Evolutionary conservation across 2,797 vertebrate species (phyloP), one percentile per base, ranked within the genome.

Genomic region (Takifugu ocellatus): DNA sequence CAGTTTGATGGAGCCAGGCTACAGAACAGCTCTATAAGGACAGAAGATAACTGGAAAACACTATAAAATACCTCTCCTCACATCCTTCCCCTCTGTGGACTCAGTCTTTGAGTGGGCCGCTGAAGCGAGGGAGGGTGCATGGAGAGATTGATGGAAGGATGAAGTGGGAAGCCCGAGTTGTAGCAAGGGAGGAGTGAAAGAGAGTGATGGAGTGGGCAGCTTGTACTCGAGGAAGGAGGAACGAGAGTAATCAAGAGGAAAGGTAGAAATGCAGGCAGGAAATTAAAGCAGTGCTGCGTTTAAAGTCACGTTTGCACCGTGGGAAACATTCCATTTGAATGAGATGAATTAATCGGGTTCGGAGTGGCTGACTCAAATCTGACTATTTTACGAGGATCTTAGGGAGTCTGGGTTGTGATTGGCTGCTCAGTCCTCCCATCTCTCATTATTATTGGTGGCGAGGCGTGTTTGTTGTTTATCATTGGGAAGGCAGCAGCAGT

Each of bases 401-500:
- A 68, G 79, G 73, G 61, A 71, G 43, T 75, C 75, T 72, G 5
- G 57, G 66, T 68, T 66, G 59, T 74, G 61, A 83, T 82, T 82
- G 83, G 81, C 74, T 68, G 71, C 61, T 65, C 27, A 1, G 52
- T 36, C 47, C 43, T 60, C 70, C 61, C 78, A 85, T 85, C 74
- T 59, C 82, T 86, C 82, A 85, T 86, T 87, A 83, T 87, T 85
- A 86, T 85, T 88, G 79, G 85, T 78, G 73, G 73, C 76, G 71
- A 71, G 76, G 63, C 82, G 11, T 68, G 80, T 79, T 87, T 79
- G 83, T 78, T 83, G 81, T 85, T 85, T 82, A 76, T 90, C 88
- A 90, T 86, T 90, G 86, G 84, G 75, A 73, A 77, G 79, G 64
- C 77, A 78, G 79, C 81, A 65, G 78, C 74, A 80, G 79, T 81